Percentiles rank a stretch among this genome's conserved stretches.
These are phyloP conservation scores for Drosophila merina DNA, from an alignment of 2,888 invertebrate species.

Conservation along the genomic window DNA sequence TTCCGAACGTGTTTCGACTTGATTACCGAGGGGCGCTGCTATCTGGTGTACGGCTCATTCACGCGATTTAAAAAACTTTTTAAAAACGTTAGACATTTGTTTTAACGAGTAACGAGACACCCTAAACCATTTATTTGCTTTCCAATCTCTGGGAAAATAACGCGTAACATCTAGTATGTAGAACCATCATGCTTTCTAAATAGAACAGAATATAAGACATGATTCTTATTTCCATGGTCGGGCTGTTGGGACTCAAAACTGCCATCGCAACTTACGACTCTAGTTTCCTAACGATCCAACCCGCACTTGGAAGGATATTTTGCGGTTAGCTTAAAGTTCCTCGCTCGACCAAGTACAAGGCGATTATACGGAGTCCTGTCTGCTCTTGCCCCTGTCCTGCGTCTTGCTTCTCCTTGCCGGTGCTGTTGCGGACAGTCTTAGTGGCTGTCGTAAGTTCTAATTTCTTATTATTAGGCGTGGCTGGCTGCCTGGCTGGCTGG, in stretches of 20 bases:
- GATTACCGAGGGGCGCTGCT: too few species aligned
- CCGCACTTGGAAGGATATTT: constrained; percentile 48
- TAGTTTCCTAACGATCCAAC: constrained; percentile 3
- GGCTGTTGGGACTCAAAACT: constrained; percentile 49
- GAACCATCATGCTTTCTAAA: background rate
- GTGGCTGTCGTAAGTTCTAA: constrained; percentile 78
- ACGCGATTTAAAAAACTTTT: too few species aligned
- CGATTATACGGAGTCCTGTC: constrained; percentile 58
- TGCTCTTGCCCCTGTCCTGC: background rate
- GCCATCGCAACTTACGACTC: constrained; percentile 23
- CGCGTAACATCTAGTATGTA: background rate
- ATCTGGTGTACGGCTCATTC: too few species aligned
- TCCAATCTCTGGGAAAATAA: background rate
- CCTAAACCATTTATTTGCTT: background rate
- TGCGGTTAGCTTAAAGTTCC: constrained; percentile 69
- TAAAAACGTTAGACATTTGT: too few species aligned
- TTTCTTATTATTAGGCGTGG: constrained; percentile 79
- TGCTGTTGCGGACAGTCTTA: constrained; percentile 72
- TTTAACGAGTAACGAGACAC: background rate
- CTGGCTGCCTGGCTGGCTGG: constrained; percentile 57
- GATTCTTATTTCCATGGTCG: constrained; percentile 17
- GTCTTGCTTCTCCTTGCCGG: constrained; percentile 8
- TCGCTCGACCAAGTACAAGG: constrained; percentile 57
- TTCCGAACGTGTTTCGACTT: too few species aligned
- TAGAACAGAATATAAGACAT: background rate